Percentiles rank a stretch among this genome's conserved stretches.
Conservation (phyloP, 2,888 invertebrate species). For the Cryptophagus acutangulus region DNA sequence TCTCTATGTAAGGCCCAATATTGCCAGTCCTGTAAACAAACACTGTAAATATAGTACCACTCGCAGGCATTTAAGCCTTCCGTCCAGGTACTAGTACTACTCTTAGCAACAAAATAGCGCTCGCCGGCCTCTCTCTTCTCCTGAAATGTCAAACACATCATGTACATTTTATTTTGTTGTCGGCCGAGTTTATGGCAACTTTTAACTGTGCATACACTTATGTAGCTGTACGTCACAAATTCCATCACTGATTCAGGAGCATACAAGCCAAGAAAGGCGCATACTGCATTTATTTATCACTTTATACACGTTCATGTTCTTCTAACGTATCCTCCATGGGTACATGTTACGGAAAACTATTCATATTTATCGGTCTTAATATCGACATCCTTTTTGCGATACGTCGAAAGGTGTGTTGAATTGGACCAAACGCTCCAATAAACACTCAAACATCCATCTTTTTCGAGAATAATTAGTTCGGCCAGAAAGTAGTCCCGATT, state of each 20-base stretch:
- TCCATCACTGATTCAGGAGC: slow-evolving; percentile 24
- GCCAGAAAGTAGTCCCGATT: too few species aligned
- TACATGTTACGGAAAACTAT: too few species aligned
- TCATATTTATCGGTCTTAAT: too few species aligned
- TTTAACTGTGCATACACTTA: slow-evolving; percentile 28
- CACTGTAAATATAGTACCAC: slow-evolving; percentile 22
- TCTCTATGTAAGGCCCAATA: slow-evolving; percentile 30
- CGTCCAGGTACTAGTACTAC: slow-evolving; percentile 19
- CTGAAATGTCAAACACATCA: slow-evolving; percentile 42
- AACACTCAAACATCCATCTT: too few species aligned
- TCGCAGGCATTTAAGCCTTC: slow-evolving; percentile 23
- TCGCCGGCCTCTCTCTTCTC: too few species aligned
- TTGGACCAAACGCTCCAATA: too few species aligned
- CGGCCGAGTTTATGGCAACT: slow-evolving; percentile 28
- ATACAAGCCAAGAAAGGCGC: slow-evolving; percentile 24
- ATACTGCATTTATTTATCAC: slow-evolving; percentile 1
- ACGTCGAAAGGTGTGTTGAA: too few species aligned
- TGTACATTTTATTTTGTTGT: slow-evolving; percentile 40
- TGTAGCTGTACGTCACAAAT: slow-evolving; percentile 28
- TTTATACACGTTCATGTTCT: too few species aligned
- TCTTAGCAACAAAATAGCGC: slow-evolving; percentile 33
- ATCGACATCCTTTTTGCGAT: too few species aligned
- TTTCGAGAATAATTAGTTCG: too few species aligned
- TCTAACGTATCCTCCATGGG: too few species aligned
- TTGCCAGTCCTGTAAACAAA: slow-evolving; percentile 32